A percentile compares a stretch with the other conserved stretches of the same genome.
These are phyloP conservation scores for Cordilura impudica DNA, from an alignment of 2,888 invertebrate genomes.

Conservation along the genomic window DNA sequence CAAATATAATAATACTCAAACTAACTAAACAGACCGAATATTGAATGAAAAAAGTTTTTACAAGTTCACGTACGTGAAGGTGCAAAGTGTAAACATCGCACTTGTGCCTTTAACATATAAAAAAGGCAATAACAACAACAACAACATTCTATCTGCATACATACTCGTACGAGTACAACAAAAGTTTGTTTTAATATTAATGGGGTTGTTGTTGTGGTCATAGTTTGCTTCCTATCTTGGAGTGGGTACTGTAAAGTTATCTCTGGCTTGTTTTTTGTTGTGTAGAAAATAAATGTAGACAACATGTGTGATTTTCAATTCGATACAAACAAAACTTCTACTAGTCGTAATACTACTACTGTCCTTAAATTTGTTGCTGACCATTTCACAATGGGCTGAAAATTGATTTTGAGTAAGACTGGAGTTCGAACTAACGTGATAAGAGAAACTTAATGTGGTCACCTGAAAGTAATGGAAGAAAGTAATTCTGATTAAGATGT, in stretches of 20 bases:
- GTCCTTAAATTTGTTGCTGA: neutral
- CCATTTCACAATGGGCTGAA: neutral
- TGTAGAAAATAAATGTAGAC: conserved; percentile 2
- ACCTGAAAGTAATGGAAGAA: too few species aligned
- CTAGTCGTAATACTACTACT: too few species aligned
- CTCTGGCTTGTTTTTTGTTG: conserved; percentile 6
- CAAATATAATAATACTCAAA: conserved; percentile 23
- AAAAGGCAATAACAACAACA: conserved; percentile 8
- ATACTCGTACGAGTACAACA: neutral
- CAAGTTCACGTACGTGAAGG: conserved; percentile 62
- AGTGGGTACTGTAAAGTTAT: conserved; percentile 9
- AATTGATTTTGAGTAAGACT: too few species aligned
- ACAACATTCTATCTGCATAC: conserved; percentile 1
- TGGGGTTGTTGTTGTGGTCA: conserved; percentile 10
- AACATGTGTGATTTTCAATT: conserved; percentile 43
- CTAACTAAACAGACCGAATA: conserved; percentile 27
- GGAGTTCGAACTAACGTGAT: too few species aligned
- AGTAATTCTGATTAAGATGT: too few species aligned
- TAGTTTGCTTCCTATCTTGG: conserved; percentile 5
- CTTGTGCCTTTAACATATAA: conserved; percentile 55
- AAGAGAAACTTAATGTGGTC: too few species aligned
- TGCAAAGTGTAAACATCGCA: conserved; percentile 61
- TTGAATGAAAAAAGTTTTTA: conserved; percentile 26
- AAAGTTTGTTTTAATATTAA: conserved; percentile 33
- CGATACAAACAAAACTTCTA: conserved; percentile 31